Conservation (phyloP, 2,888 invertebrate species). For the Linnaemya tessellans region DNA sequence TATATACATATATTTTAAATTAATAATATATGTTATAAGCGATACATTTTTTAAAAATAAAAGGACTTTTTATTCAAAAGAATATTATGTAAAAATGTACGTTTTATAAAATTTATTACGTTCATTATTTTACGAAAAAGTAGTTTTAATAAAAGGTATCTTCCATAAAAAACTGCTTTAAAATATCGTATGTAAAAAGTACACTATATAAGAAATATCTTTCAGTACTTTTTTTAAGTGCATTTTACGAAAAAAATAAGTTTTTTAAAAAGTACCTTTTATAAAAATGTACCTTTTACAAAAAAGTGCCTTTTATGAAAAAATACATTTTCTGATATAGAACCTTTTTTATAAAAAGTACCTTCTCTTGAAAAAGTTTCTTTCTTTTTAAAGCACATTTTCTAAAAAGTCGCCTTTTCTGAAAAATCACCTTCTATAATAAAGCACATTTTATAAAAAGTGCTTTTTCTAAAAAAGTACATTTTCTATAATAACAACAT, state of each 20-base stretch:
- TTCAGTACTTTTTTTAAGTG: neutral
- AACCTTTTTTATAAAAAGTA: no score
- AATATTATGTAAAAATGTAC: no score
- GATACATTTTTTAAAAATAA: no score
- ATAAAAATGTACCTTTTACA: neutral
- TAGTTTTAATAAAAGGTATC: neutral
- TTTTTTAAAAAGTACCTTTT: neutral
- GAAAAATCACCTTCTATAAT: neutral
- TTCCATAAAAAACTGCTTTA: neutral
- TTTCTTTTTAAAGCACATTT: neutral
- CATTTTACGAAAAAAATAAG: no score
- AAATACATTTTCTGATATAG: no score
- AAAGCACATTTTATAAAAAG: slow-evolving; percentile 16
- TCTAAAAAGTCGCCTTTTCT: neutral
- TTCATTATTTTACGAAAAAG: no score
- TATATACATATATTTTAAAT: no score
- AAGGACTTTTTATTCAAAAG: no score
- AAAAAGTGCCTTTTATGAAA: neutral
- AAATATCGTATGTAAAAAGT: neutral
- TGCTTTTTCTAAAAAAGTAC: neutral
- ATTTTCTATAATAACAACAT: neutral
- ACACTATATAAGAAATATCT: neutral
- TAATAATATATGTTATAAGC: no score
- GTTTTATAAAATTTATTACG: no score
- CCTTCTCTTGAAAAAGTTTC: no score